Percentiles rank a stretch among this genome's conserved stretches.
Conservation (phyloP, 2,113 vertebrate species). For the Anas platyrhynchos region DNA sequence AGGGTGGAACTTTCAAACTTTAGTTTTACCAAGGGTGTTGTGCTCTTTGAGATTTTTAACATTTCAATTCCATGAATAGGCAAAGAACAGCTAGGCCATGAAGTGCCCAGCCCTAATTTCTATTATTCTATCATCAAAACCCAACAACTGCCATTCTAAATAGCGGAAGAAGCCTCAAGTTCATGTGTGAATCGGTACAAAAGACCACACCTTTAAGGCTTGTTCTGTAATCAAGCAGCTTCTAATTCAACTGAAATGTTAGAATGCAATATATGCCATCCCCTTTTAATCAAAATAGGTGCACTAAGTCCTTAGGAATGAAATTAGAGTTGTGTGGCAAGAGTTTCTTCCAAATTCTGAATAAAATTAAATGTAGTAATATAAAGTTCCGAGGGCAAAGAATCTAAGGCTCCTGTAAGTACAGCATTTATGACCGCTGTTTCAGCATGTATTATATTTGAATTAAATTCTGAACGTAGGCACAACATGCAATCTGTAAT, state of each 20-base stretch:
- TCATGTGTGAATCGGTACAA: not conserved
- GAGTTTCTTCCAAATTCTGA: not conserved
- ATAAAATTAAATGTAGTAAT: not conserved
- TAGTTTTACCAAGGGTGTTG: not conserved
- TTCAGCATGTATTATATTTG: not conserved
- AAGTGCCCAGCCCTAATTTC: not conserved
- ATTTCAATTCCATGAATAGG: not conserved
- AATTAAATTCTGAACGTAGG: not conserved
- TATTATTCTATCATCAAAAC: not conserved
- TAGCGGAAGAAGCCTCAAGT: not conserved
- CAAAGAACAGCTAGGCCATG: not conserved
- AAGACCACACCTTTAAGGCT: not conserved
- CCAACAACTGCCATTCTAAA: not conserved
- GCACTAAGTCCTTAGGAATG: not conserved
- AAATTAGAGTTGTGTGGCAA: not conserved
- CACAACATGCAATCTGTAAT: not conserved
- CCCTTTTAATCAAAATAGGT: not conserved
- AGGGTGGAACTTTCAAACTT: not conserved
- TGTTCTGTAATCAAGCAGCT: not conserved
- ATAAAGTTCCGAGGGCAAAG: not conserved
- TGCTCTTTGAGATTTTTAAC: not conserved
- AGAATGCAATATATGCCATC: not conserved
- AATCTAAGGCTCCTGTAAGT: not conserved
- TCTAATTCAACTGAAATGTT: not conserved
- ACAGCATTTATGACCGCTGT: not conserved